Percentiles rank a stretch among this genome's conserved stretches.
Conservation (phyloP, 2,888 invertebrate genomes). For the Timandra comae region DNA sequence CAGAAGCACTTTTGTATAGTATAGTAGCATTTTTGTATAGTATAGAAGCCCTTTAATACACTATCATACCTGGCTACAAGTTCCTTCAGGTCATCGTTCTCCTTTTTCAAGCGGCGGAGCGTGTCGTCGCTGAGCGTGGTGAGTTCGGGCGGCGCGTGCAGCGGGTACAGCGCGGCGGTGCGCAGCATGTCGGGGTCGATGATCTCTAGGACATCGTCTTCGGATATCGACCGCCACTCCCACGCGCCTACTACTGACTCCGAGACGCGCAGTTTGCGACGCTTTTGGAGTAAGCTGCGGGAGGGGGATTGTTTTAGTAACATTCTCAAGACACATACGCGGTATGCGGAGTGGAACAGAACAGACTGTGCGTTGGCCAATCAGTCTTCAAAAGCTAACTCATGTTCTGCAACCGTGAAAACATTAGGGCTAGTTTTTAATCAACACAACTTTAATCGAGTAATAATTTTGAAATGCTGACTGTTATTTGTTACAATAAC, state of each 20-base stretch:
- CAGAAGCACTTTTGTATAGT: too few relatives aligned
- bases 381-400: not conserved
- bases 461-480: too few relatives aligned
- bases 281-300: constrained; percentile 38
- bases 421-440: too few relatives aligned
- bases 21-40: too few relatives aligned
- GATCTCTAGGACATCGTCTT: constrained; percentile 55
- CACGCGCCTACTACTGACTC: constrained; percentile 44
- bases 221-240: constrained; percentile 55
- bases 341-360: not conserved
- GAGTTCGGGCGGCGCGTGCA: constrained; percentile 58
- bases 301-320: not conserved
- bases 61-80: constrained; percentile 42
- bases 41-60: too few relatives aligned
- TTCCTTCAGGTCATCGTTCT: constrained; percentile 47
- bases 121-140: constrained; percentile 32
- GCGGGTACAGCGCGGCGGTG: constrained; percentile 49
- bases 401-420: not conserved
- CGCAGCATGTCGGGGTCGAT: constrained; percentile 45
- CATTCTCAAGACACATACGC: not conserved
- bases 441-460: too few relatives aligned
- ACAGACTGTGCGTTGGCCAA: not conserved
- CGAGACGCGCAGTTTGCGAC: constrained; percentile 48
- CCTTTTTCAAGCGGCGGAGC: constrained; percentile 38
- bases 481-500: too few relatives aligned